Percentiles rank a stretch among this genome's conserved stretches.
Conservation (phyloP, 1,140 invertebrate genomes). For the Pteromalus puparum region DNA sequence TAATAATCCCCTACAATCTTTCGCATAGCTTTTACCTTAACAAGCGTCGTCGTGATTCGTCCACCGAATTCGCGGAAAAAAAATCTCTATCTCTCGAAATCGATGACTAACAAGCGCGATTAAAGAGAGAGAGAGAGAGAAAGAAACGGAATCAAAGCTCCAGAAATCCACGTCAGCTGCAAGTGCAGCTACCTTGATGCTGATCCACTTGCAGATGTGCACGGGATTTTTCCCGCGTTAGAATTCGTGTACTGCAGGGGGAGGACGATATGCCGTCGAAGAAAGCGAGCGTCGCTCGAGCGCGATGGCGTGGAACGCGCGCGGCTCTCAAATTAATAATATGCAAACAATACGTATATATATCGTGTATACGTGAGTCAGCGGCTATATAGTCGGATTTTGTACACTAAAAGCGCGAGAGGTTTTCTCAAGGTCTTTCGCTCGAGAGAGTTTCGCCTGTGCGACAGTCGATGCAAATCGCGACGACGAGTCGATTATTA, state of each 20-base stretch:
- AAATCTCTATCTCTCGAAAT: background rate
- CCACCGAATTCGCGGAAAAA: background rate
- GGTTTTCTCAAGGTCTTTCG: background rate
- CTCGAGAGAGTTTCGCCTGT: background rate
- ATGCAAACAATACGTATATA: background rate
- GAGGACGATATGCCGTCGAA: slow-evolving; percentile 19
- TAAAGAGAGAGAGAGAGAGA: background rate
- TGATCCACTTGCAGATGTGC: slow-evolving; percentile 31
- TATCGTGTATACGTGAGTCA: too few relatives aligned
- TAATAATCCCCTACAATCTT: background rate
- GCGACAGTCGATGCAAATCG: background rate
- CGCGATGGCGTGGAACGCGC: slow-evolving; percentile 61
- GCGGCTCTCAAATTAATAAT: slow-evolving; percentile 55
- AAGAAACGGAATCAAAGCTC: background rate
- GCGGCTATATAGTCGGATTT: too few relatives aligned
- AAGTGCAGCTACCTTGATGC: background rate
- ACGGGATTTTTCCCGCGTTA: background rate
- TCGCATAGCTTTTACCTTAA: background rate
- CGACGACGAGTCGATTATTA: background rate
- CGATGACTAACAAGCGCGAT: background rate
- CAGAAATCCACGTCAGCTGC: background rate
- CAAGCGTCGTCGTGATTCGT: background rate
- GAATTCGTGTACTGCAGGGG: background rate
- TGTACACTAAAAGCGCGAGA: background rate
- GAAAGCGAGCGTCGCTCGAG: slow-evolving; percentile 64